Evolutionary conservation across 2,113 vertebrate species (phyloP).

Genomic region (Strix aluco): DNA sequence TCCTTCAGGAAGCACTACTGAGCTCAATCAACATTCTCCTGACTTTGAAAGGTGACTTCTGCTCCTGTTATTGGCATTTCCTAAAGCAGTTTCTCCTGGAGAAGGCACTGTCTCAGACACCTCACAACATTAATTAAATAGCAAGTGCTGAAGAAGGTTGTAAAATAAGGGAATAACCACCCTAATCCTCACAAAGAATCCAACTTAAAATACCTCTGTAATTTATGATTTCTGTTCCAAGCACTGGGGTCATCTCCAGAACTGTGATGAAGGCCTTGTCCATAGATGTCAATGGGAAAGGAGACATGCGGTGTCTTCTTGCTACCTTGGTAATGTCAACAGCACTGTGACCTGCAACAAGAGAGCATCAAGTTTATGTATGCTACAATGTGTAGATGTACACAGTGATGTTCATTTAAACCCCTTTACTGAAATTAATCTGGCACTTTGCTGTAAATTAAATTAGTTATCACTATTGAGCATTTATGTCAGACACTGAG

Average conservation of each 20-base stretch:
- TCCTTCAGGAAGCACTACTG: neutral
- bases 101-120: neutral
- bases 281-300: slow-evolving; percentile 98
- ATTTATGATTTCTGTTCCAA: slow-evolving; percentile 98
- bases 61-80: neutral
- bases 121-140: neutral
- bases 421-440: neutral
- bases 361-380: slow-evolving; percentile 9
- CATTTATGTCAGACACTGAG: neutral
- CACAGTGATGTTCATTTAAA: neutral
- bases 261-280: slow-evolving; percentile 99
- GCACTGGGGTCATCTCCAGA: slow-evolving; percentile 97
- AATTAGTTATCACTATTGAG: neutral
- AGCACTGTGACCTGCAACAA: slow-evolving; percentile 91
- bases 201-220: slow-evolving; percentile 87
- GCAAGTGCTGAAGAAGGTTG: neutral
- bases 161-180: neutral
- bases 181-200: neutral
- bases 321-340: slow-evolving; percentile 99
- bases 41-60: neutral
- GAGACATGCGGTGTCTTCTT: slow-evolving; percentile 97
- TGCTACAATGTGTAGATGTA: neutral
- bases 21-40: neutral
- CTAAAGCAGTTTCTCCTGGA: neutral
- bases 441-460: neutral